A percentile compares a stretch with the other conserved stretches of the same genome.
Conservation (phyloP, 2,888 invertebrate genomes). For the Baccha elongata region DNA sequence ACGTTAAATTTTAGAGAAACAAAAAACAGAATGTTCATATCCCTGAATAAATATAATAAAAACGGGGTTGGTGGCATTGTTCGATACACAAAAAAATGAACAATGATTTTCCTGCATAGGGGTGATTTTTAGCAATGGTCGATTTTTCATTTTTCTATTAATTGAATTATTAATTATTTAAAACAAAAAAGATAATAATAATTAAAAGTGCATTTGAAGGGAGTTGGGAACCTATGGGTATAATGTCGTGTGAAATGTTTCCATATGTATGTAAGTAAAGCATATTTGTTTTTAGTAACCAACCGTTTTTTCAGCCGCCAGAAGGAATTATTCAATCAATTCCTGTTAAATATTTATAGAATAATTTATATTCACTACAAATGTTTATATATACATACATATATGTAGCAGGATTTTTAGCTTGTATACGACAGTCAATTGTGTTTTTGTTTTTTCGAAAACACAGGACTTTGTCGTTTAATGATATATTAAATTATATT, state of each 20-base stretch:
- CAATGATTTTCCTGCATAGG: not conserved
- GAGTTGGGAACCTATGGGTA: no score
- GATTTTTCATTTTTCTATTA: not conserved
- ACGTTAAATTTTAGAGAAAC: slow-evolving; percentile 26
- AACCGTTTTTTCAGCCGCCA: not conserved
- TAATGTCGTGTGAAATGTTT: no score
- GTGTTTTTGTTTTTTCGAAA: no score
- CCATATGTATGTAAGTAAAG: no score
- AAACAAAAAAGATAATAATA: not conserved
- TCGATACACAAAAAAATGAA: not conserved
- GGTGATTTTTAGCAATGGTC: not conserved
- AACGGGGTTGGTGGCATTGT: not conserved
- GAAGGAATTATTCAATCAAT: slow-evolving; percentile 36
- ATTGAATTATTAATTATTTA: not conserved
- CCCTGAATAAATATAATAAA: not conserved
- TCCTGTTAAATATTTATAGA: slow-evolving; percentile 43
- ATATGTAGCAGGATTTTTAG: no score
- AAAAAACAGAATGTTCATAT: slow-evolving; percentile 18
- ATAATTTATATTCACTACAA: slow-evolving; percentile 15
- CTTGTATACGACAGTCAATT: no score
- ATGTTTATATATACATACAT: no score
- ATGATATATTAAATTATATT: no score
- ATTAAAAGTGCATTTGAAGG: not conserved
- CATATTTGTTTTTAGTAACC: not conserved
- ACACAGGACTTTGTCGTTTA: no score